Conservation (phyloP, 2,797 vertebrate genomes). For the Toxotes lorentzi region DNA sequence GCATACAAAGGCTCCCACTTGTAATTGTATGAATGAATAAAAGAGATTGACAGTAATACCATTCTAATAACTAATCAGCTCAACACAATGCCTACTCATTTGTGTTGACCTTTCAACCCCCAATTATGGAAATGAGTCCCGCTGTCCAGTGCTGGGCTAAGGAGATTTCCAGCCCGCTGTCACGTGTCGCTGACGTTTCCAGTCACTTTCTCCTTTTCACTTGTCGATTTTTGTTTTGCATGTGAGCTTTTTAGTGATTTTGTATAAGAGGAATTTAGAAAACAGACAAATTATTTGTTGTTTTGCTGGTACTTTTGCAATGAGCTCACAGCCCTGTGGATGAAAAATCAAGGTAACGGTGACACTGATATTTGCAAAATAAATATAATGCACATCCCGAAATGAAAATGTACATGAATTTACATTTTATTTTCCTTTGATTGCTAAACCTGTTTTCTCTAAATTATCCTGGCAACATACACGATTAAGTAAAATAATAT, state of each 20-base stretch:
- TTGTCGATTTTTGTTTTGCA: constrained; percentile 32
- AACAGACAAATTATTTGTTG: neutral
- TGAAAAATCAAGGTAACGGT: neutral
- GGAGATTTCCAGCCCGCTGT: constrained; percentile 78
- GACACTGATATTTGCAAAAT: neutral
- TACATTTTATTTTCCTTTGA: neutral
- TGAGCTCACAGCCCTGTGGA: neutral
- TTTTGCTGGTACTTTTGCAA: constrained; percentile 9
- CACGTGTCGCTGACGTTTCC: constrained; percentile 70
- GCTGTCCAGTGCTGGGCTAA: constrained; percentile 81
- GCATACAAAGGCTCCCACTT: constrained; percentile 77
- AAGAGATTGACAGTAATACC: constrained; percentile 87
- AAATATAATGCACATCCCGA: neutral
- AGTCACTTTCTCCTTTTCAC: constrained; percentile 47
- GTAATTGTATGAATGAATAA: constrained; percentile 83
- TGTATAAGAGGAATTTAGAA: neutral
- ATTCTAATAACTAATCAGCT: constrained; percentile 88
- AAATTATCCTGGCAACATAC: constrained; percentile 14
- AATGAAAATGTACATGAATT: neutral
- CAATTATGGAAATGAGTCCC: constrained; percentile 87
- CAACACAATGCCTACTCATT: constrained; percentile 85
- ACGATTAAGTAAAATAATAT: constrained; percentile 46
- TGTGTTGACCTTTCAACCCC: constrained; percentile 87
- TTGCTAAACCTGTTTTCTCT: neutral
- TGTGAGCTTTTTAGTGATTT: neutral